Base-by-base conservation (phyloP, 2,113 vertebrate genomes). In the Girardinichthys multiradiatus region DNA sequence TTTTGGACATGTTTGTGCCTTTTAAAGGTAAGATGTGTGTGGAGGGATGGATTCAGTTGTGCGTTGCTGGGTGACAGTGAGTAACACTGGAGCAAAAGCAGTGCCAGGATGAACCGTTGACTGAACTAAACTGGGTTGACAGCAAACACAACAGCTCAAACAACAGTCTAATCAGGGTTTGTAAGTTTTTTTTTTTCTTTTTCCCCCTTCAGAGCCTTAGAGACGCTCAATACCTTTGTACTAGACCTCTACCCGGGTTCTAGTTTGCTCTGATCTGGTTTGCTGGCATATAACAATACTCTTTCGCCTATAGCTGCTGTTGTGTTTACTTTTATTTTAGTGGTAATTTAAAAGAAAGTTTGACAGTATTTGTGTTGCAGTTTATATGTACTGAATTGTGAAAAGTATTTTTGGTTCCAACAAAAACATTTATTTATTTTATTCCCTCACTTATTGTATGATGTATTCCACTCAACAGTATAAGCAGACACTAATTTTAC, bases 81-180 rank as follows among this genome's bases (percentile, higher is more conserved):
- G 26, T 45, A 30, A 33, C 37, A 33, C 54, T 67, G 64, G 33
- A 67, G 37, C 37, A 51, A 58, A 51, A 59, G 30, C 27, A 66
- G 21, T 33, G 13, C 19, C 8, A n/a, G 19, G 24, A 45, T 63
- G 28, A 37, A 33, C 33, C 65, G 29, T 31, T 48, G n/a, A n/a
- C 21, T 27, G 33, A 57, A 65, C 26, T 66, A 51, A 74, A 54
- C 21, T 31, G 21, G 65, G 63, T n/a, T 24, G 63, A 74, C 26
- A 42, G 29, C 57, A 57, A 27, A 57, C 15, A 21, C 58, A 24
- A n/a, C 0, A 37, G 64, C 58, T 68, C 72, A 68, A 28, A 27
- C 74, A 70, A 29, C 0, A 30, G 24, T n/a, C 26, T 77, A 21
- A 42, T 63, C 62, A 31, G 64, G 21, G 60, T 60, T 4, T n/a